Conservation (phyloP, 2,113 vertebrate species). For the Engystomops pustulosus region DNA sequence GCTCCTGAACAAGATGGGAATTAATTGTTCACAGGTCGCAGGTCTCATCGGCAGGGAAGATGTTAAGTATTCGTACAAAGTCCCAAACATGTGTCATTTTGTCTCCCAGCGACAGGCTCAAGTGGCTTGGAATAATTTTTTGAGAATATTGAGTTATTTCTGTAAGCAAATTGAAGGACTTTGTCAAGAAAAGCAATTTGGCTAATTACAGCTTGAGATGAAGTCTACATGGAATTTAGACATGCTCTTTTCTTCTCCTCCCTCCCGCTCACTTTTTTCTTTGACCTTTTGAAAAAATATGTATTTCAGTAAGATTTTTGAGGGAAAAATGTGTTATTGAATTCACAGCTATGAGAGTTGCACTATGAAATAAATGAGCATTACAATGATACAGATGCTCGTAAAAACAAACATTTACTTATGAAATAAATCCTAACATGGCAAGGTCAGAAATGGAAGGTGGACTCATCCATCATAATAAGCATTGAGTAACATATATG, state of each 20-base stretch:
- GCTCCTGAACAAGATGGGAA: slow-evolving; percentile 1
- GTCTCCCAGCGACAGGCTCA: slow-evolving; percentile 42
- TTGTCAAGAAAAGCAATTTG: slow-evolving; percentile 49
- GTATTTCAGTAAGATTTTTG: too few species aligned
- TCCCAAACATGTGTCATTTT: slow-evolving; percentile 35
- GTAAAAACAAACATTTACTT: too few species aligned
- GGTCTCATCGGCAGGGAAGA: slow-evolving; percentile 22
- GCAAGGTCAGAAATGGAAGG: too few species aligned
- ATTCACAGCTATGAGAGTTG: too few species aligned
- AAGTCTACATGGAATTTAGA: slow-evolving; percentile 35
- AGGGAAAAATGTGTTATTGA: too few species aligned
- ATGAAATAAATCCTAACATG: too few species aligned
- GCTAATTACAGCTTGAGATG: slow-evolving; percentile 46
- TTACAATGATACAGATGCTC: too few species aligned
- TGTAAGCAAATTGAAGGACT: slow-evolving; percentile 51
- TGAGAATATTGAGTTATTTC: slow-evolving; percentile 49
- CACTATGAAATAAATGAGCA: too few species aligned
- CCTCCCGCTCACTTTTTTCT: slow-evolving; percentile 10
- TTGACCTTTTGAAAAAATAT: too few species aligned
- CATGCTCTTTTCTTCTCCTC: slow-evolving; percentile 1
- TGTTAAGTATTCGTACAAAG: slow-evolving; percentile 45
- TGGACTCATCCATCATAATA: too few species aligned
- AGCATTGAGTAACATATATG: too few species aligned
- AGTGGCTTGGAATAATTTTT: slow-evolving; percentile 43
- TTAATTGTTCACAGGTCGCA: background rate